Percentiles rank a stretch among this genome's conserved stretches.
Conservation (phyloP, 1,140 invertebrate genomes). For the Drosophila kepulauana region DNA sequence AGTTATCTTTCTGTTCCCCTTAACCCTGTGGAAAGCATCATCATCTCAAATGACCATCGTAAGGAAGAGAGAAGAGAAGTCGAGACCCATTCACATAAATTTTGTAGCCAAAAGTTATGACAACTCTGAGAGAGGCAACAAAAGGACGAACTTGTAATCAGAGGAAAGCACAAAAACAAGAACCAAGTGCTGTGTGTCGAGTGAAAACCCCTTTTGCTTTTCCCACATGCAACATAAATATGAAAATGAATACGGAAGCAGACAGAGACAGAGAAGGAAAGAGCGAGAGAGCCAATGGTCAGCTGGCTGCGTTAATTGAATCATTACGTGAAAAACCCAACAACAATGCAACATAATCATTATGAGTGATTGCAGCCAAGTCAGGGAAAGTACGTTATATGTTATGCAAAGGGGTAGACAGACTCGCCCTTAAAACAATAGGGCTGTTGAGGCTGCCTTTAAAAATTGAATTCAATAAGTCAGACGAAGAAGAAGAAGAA, state of each 20-base stretch:
- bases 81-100: constrained; percentile 42
- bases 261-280: background rate
- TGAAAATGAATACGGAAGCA: constrained; percentile 6
- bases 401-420: background rate
- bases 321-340: constrained; percentile 41
- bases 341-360: constrained; percentile 57
- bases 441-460: constrained; percentile 23
- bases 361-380: constrained; percentile 43
- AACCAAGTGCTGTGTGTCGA: background rate
- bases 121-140: constrained; percentile 39
- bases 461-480: constrained; percentile 55
- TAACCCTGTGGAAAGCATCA: constrained; percentile 30
- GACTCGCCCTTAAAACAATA: constrained; percentile 47
- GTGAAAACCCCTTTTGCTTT: constrained; percentile 41
- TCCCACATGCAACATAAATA: constrained; percentile 41
- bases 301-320: constrained; percentile 58
- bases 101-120: constrained; percentile 54
- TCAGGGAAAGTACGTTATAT: background rate
- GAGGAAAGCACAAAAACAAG: constrained; percentile 25
- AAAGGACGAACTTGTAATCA: constrained; percentile 38
- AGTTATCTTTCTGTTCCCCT: background rate
- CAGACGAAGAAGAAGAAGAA: constrained; percentile 9
- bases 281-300: constrained; percentile 31
- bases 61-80: background rate
- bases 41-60: constrained; percentile 40